phyloP scores from a whole-genome alignment of 2,113 vertebrate species.

The Coracopsis vasa region DNA sequence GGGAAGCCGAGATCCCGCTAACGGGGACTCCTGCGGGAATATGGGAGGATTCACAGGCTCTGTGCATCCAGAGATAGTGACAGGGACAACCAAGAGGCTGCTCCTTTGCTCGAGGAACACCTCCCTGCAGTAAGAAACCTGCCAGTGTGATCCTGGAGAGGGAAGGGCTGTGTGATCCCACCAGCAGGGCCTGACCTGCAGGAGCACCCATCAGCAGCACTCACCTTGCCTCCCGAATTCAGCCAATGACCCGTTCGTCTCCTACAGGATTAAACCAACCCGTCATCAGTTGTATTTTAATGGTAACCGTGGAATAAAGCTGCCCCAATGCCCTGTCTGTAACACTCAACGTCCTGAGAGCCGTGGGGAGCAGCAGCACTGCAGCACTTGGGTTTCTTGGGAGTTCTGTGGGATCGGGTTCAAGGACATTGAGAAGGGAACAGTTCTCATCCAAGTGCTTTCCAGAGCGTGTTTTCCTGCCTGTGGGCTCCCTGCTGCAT shows the following conservation, averaged over 20 bases:
- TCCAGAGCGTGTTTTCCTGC: not conserved
- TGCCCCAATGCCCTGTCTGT: not conserved
- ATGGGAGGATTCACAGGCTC: accelerated
- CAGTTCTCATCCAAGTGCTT: not conserved
- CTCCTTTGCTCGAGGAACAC: not conserved
- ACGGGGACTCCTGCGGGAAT: not conserved
- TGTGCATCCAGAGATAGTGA: not conserved
- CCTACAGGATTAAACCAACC: slow-evolving; percentile 63
- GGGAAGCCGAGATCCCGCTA: not conserved
- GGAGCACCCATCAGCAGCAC: not conserved
- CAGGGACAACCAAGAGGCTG: not conserved
- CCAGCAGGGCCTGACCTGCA: not conserved
- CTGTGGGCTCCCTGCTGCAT: not conserved
- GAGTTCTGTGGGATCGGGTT: not conserved
- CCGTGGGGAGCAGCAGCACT: not conserved
- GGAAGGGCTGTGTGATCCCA: not conserved
- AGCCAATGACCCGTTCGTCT: slow-evolving; percentile 77
- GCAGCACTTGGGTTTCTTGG: accelerated
- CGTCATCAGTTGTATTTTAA: not conserved
- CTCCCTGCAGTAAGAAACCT: not conserved
- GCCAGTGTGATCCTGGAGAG: not conserved
- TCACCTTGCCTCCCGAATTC: slow-evolving; percentile 92
- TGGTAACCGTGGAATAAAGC: not conserved
- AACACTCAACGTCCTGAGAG: not conserved
- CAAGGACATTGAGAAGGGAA: not conserved